Conservation (phyloP, 2,888 invertebrate species). For the Pasiphila rectangulata region DNA sequence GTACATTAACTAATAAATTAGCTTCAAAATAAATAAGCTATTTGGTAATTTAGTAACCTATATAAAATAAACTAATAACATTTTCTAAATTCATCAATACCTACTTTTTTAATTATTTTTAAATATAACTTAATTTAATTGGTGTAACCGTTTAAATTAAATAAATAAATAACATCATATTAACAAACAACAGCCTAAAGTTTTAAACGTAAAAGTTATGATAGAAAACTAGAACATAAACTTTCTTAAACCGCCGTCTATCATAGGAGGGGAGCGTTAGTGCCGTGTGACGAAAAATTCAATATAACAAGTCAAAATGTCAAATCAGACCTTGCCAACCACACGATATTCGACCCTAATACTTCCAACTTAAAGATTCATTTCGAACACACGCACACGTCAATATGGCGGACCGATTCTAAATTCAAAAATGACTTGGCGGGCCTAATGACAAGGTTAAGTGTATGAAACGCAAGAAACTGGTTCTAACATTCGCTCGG, state of each 20-base stretch:
- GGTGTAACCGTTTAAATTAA: no score
- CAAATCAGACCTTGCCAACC: slow-evolving; percentile 19
- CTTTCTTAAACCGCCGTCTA: slow-evolving; percentile 41
- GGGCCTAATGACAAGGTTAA: slow-evolving; percentile 71
- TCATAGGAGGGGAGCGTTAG: slow-evolving; percentile 44
- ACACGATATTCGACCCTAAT: slow-evolving; percentile 35
- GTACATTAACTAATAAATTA: no score
- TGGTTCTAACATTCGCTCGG: slow-evolving; percentile 61
- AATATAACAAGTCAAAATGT: slow-evolving; percentile 29
- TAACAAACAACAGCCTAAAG: no score
- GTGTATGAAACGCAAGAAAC: slow-evolving; percentile 61
- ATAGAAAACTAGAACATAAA: slow-evolving; percentile 28
- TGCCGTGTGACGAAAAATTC: slow-evolving; percentile 52
- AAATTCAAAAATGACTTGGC: slow-evolving; percentile 61
- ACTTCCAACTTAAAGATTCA: slow-evolving; percentile 23
- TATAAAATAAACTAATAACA: no score
- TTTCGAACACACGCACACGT: slow-evolving; percentile 18
- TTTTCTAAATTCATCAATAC: no score
- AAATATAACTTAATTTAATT: no score
- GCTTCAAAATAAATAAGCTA: neutral
- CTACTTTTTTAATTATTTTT: no score
- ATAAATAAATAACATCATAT: no score
- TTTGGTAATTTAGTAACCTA: no score
- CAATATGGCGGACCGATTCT: slow-evolving; percentile 35
- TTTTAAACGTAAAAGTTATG: neutral